Evolutionary conservation across 1,140 invertebrate genomes (phyloP), one percentile per base, ranked within the genome.

Genomic region (Drosophila hydei): DNA sequence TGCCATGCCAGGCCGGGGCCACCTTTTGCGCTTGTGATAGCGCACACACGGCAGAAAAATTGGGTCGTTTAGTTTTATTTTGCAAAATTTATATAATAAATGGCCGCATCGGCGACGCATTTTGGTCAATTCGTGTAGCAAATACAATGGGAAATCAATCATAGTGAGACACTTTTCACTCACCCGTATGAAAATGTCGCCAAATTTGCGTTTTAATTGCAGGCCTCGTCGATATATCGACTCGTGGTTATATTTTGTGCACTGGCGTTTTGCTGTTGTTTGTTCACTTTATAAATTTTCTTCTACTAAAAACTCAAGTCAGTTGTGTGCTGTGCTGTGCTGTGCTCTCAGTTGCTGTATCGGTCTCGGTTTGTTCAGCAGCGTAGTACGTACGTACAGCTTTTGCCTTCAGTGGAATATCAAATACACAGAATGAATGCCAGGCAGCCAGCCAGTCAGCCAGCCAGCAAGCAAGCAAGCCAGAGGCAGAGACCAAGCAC

Each of bases 81-180:
- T n/a, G 68, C 68, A 62, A 79, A 73, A 73, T 89, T 89, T 89
- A 89, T 89, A 89, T 89, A 89, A 89, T 89, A 90, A 90, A 78
- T 73, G 65, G 55, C 55, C 79, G 67, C 68, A 67, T 38, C 72
- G 89, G 58, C 75, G 63, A n/a, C 43, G 23, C 62, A 48, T 69
- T 67, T 74, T 77, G 79, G 43, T 67, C 64, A 79, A 75, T 72
- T 76, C 52, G 50, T 58, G 12, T 64, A 69, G 77, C 50, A 55
- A 58, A 90, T 52, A 50, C 21, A 72, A 69, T 78, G 47, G 12
- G 23, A 72, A 70, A 89, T 89, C 85, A 80, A 87, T 90, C 81
- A 59, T 89, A 88, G 85, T 89, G 80, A 42, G 75, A 63, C 80
- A 90, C 77, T 90, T 90, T 70, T 77, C 80, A 89, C 85, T 89